Evolutionary conservation across 2,797 vertebrate genomes (phyloP).

Genomic region (Vipera latastei): DNA sequence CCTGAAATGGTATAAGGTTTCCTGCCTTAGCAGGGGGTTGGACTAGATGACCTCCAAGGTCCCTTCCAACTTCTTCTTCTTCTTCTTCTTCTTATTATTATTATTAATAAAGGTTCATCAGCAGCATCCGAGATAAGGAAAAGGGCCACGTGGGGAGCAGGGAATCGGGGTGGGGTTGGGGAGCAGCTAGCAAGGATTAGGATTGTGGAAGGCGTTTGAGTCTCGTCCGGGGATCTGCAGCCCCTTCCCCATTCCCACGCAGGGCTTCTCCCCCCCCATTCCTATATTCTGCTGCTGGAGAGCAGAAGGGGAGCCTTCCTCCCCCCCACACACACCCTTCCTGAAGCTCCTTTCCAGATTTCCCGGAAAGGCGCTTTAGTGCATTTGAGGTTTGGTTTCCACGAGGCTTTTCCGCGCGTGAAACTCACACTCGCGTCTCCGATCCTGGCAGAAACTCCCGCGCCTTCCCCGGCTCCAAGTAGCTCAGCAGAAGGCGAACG

Average conservation of each 20-base stretch:
- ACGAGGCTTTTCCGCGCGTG: not conserved
- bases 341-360: not conserved
- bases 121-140: too few relatives aligned
- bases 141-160: not conserved
- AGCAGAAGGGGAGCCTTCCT: not conserved
- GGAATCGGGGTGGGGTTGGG: not conserved
- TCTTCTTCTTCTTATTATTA: too few relatives aligned
- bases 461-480: not conserved
- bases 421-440: not conserved
- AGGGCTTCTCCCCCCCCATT: not conserved
- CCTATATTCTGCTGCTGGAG: not conserved
- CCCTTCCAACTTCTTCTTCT: too few relatives aligned
- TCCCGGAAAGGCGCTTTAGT: not conserved
- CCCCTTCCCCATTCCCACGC: not conserved
- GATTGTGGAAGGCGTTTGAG: not conserved
- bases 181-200: not conserved
- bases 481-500: not conserved
- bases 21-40: too few relatives aligned
- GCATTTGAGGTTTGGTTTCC: not conserved
- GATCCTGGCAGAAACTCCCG: not conserved
- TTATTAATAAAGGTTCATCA: too few relatives aligned
- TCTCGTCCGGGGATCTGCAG: not conserved
- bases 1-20: too few relatives aligned
- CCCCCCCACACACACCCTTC: not conserved
- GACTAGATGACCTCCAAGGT: too few relatives aligned